Percentiles rank a stretch among this genome's conserved stretches.
Evolutionary conservation across 2,797 vertebrate genomes (phyloP).

Genomic region (Capromys pilorides): DNA sequence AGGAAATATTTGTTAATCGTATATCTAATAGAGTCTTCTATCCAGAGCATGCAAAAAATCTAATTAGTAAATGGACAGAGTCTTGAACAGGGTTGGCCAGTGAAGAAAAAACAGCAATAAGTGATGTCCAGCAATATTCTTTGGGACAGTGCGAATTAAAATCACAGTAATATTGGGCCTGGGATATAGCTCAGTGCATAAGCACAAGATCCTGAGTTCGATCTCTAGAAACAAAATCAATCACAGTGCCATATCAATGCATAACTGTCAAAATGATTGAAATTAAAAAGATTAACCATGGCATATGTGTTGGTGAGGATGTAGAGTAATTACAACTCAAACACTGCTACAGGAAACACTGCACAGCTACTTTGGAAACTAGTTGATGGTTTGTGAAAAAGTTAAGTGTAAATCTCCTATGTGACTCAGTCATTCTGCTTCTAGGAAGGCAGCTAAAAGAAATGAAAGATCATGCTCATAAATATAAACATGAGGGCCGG

Average conservation of each 20-base stretch:
- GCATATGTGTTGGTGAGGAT: background rate
- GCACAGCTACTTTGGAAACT: background rate
- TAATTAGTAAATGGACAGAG: background rate
- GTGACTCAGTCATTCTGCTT: background rate
- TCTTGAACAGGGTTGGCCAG: background rate
- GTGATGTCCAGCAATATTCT: background rate
- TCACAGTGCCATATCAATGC: background rate
- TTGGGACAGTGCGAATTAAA: background rate
- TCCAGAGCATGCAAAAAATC: background rate
- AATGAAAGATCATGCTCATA: background rate
- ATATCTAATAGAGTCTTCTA: background rate
- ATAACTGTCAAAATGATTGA: background rate
- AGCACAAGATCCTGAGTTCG: no score
- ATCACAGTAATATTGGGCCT: background rate
- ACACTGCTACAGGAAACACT: background rate
- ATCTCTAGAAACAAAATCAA: no score
- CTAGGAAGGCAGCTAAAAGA: background rate
- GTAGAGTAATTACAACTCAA: background rate
- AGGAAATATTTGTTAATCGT: background rate
- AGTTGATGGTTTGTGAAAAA: background rate
- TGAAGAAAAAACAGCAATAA: background rate
- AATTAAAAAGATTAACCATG: background rate
- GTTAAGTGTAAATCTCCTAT: background rate
- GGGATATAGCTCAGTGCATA: no score
- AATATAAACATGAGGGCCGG: no score